phyloP scores from a whole-genome alignment of 2,113 vertebrate species.

The Aegypius monachus region DNA sequence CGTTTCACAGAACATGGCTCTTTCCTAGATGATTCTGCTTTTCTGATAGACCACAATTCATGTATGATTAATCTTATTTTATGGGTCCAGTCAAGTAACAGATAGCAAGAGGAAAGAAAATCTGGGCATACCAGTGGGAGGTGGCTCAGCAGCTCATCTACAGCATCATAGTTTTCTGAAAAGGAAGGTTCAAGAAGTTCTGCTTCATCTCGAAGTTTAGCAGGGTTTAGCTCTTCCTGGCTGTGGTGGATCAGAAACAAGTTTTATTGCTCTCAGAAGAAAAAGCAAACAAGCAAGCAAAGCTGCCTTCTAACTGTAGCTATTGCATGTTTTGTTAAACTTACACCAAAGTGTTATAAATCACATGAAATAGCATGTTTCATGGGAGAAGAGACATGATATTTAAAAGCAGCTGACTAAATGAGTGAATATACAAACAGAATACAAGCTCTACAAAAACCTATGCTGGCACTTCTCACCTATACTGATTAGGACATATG shows the following conservation, averaged over 20 bases:
- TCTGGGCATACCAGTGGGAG: constrained; percentile 80
- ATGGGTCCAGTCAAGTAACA: neutral
- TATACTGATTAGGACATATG: neutral
- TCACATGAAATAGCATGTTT: neutral
- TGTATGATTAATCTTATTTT: neutral
- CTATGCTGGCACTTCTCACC: neutral
- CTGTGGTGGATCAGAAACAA: constrained; percentile 61
- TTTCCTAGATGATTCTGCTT: neutral
- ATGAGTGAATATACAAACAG: neutral
- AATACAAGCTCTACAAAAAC: neutral
- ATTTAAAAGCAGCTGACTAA: neutral
- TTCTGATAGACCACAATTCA: neutral
- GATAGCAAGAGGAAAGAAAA: neutral
- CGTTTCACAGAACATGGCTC: neutral
- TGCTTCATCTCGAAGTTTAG: constrained; percentile 79
- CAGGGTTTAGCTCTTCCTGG: constrained; percentile 79
- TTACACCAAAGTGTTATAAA: neutral
- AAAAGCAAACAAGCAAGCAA: neutral
- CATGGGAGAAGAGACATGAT: neutral
- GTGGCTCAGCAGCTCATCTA: constrained; percentile 82
- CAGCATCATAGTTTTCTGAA: constrained; percentile 83
- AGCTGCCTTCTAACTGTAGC: neutral
- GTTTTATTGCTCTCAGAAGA: neutral
- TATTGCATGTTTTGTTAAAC: neutral
- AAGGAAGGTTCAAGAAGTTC: constrained; percentile 78